Evolutionary conservation across 2,888 invertebrate genomes (phyloP), one percentile per base, ranked within the genome.

Genomic region (Ditylenchus weischeri): DNA sequence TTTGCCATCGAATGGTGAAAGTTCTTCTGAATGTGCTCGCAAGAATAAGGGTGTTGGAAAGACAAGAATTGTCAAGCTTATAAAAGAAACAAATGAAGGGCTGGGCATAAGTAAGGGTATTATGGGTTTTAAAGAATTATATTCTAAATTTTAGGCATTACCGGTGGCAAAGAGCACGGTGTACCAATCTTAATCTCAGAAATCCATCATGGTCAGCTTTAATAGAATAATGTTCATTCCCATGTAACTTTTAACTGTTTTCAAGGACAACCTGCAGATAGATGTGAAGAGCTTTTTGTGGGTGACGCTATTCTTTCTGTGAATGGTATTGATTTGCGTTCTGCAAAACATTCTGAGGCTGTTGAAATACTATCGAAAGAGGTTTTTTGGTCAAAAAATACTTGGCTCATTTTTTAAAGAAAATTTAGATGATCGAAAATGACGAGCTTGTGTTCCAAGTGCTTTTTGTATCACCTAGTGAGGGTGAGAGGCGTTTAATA

Each of bases 121-220:
- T 23, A 6, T 11, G 23, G 54, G 13, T 23, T 1, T 18, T 18
- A 4, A 23, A 6, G 1, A 35, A 35, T 18, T 8, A 19, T 59
- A 23, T 15, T 36, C 19, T 36, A 54, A 54, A 54, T 54, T 54
- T 15, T n/a, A 54, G 23, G 54, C 66, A 51, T 50, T 43, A 82
- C 91, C 90, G 91, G 91, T 65, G 91, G 91, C 0, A 87, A 90
- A 71, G 91, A 91, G 83, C 91, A 91, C 84, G 91, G 91, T 19
- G 90, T 91, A 51, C 91, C 91, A 0, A 90, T 91, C 75, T 85
- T 91, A 70, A 90, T 91, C 79, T 61, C 91, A 0, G 91, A 91
- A 85, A 87, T 91, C 82, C 87, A 88, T 71, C 87, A 88, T 67
- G 89, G 89, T 76, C 90, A 90, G 72, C 90, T 91, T 66, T 91